phyloP scores from a whole-genome alignment of 2,113 vertebrate species.

The Cromileptes altivelis region DNA sequence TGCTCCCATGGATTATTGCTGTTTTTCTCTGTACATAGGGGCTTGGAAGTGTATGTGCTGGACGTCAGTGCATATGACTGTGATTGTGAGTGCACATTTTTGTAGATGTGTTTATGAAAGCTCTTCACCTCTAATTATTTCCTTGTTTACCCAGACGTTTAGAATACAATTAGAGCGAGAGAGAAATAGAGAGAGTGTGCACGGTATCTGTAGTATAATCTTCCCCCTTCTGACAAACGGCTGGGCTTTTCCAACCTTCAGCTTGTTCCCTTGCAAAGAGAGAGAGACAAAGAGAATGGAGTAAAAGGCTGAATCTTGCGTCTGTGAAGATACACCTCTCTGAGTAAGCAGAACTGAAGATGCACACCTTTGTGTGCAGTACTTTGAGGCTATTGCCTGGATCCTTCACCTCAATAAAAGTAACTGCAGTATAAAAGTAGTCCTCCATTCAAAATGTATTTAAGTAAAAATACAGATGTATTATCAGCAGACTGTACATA shows the following conservation, averaged over 20 bases:
- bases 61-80: neutral
- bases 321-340: slow-evolving; percentile 12
- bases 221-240: slow-evolving; percentile 24
- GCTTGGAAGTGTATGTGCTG: neutral
- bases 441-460: no score
- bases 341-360: neutral
- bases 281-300: neutral
- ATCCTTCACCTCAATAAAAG: no score
- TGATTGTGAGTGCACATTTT: slow-evolving; percentile 4
- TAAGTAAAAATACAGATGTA: no score
- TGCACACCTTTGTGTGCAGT: no score
- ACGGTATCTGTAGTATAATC: slow-evolving; percentile 34
- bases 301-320: neutral
- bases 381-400: no score
- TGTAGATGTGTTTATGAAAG: slow-evolving; percentile 35
- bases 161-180: slow-evolving; percentile 15
- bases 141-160: slow-evolving; percentile 54
- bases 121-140: slow-evolving; percentile 48
- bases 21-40: neutral
- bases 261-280: neutral
- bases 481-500: no score
- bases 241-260: slow-evolving; percentile 5
- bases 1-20: slow-evolving; percentile 20
- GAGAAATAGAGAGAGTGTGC: neutral
- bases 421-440: no score